Evolutionary conservation across 2,797 vertebrate species (phyloP).

Genomic region (Leptodactylus fallax): DNA sequence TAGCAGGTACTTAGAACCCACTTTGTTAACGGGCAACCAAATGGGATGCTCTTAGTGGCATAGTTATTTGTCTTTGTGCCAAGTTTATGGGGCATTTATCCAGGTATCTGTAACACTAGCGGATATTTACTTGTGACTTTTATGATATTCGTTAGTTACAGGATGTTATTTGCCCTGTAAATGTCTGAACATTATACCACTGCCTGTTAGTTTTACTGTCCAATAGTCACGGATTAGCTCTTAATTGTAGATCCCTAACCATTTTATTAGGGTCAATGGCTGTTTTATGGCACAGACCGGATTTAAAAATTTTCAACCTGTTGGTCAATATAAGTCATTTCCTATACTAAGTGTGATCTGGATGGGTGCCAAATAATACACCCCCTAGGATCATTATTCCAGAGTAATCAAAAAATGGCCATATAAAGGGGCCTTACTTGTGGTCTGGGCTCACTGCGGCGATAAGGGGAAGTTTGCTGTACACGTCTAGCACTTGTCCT

Average conservation of each 20-base stretch:
- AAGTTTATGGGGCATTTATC: background rate
- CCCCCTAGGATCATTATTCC: background rate
- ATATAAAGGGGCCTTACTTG: constrained; percentile 3
- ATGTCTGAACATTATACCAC: background rate
- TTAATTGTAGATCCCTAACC: background rate
- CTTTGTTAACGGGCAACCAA: too few relatives aligned
- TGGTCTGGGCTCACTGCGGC: too few relatives aligned
- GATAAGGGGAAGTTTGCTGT: too few relatives aligned
- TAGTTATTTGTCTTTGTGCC: too few relatives aligned
- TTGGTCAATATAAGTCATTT: background rate
- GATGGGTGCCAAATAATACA: background rate
- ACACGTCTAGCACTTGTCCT: too few relatives aligned
- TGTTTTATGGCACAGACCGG: background rate
- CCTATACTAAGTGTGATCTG: background rate
- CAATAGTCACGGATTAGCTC: background rate
- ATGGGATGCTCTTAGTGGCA: too few relatives aligned
- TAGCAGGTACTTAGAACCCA: too few relatives aligned
- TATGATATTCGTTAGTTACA: background rate
- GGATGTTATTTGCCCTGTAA: background rate
- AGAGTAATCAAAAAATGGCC: background rate
- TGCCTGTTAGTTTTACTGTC: background rate
- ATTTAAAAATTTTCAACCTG: background rate
- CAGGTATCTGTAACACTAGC: background rate
- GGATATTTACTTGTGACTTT: background rate
- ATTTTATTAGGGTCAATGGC: background rate